Conservation (phyloP, 2,113 vertebrate genomes). For the Xenus cinereus region DNA sequence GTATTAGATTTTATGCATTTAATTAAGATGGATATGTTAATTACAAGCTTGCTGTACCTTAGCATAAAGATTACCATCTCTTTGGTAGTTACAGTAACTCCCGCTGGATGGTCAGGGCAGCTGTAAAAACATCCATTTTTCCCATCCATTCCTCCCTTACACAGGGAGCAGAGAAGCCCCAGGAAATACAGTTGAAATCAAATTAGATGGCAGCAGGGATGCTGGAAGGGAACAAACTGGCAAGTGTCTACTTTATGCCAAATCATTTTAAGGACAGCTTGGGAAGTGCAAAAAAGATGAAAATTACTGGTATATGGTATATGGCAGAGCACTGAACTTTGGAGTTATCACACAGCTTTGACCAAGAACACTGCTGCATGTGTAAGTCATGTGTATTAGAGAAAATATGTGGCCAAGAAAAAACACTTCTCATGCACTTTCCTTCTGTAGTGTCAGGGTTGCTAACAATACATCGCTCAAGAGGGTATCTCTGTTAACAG, state of each 20-base stretch:
- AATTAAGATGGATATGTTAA: background rate
- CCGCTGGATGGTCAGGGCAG: background rate
- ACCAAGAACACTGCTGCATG: background rate
- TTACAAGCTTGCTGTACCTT: background rate
- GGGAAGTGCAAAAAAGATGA: background rate
- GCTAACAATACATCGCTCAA: background rate
- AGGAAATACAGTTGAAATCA: background rate
- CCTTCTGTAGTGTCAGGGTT: background rate
- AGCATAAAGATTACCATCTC: background rate
- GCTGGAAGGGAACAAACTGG: background rate
- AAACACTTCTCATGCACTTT: background rate
- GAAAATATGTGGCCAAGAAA: background rate
- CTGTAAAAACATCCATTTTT: background rate
- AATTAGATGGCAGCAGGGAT: background rate
- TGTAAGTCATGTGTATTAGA: background rate
- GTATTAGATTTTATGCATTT: conserved; percentile 8
- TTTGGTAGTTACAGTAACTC: background rate
- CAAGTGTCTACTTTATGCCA: background rate
- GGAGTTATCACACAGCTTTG: background rate
- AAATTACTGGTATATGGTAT: background rate
- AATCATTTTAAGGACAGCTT: background rate
- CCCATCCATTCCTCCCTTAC: background rate
- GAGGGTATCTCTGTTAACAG: background rate
- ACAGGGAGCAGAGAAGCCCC: background rate
- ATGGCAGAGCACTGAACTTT: background rate